A percentile compares a stretch with the other conserved stretches of the same genome.
phyloP scores from a whole-genome alignment of 2,797 vertebrate species.

The Crotalus adamanteus region DNA sequence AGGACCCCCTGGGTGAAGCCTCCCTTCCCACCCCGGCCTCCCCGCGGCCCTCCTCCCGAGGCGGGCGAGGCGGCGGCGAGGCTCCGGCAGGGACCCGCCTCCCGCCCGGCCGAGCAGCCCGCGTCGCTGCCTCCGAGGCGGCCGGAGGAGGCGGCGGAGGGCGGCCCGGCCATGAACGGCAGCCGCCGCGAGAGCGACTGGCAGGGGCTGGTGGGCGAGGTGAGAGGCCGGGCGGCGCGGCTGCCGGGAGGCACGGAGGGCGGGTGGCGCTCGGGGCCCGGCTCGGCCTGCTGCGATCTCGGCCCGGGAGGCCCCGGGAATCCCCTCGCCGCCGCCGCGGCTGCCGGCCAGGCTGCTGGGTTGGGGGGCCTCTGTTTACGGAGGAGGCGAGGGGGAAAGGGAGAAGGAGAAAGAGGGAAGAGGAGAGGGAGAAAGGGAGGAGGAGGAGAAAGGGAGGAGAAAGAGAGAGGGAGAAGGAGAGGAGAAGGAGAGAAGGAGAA shows the following conservation, averaged over 20 bases:
- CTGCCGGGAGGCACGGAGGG: not conserved
- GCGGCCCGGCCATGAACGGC: constrained; percentile 73
- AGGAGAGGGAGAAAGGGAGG: no score
- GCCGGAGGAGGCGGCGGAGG: not conserved
- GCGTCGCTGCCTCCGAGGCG: not conserved
- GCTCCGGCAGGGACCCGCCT: not conserved
- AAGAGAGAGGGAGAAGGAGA: no score
- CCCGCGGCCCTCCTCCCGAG: no score
- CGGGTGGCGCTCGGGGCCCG: not conserved
- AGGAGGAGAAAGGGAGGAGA: no score
- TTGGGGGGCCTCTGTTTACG: no score
- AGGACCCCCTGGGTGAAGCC: no score
- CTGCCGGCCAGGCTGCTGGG: no score
- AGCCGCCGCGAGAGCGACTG: constrained; percentile 87
- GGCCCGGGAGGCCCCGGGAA: not conserved
- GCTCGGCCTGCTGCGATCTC: not conserved
- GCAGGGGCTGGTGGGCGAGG: constrained; percentile 91
- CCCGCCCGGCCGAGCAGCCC: not conserved
- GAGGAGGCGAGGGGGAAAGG: no score
- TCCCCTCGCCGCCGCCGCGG: no score
- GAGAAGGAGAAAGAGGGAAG: no score
- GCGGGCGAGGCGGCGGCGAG: not conserved
- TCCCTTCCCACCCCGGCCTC: no score
- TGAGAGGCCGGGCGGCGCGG: constrained; percentile 69
- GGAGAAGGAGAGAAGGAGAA: not conserved